Conservation (phyloP, 2,888 invertebrate genomes). For the Nycteola revayana region DNA sequence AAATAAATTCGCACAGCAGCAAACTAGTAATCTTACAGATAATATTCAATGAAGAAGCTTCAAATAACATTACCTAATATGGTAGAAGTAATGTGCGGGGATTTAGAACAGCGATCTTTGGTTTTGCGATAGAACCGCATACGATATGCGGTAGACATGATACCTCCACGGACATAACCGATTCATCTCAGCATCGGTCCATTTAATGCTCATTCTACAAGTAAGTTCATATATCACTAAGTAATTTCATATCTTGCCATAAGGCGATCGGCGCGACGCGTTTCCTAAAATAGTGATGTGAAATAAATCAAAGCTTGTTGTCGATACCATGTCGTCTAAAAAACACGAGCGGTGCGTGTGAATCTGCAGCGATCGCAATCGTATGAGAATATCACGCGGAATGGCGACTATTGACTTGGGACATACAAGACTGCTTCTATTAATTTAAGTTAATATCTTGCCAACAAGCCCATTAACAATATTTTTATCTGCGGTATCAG, state of each 20-base stretch:
- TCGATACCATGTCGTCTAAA: conserved; percentile 62
- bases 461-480: conserved; percentile 25
- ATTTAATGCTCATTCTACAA: conserved; percentile 49
- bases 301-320: conserved; percentile 75
- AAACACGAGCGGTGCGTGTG: conserved; percentile 66
- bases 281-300: conserved; percentile 80
- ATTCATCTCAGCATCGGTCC: conserved; percentile 46
- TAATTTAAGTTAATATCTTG: conserved; percentile 44
- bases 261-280: conserved; percentile 64
- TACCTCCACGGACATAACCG: conserved; percentile 43
- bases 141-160: conserved; percentile 30
- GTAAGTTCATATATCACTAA: conserved; percentile 53
- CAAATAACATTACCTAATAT: conserved; percentile 45
- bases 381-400: conserved; percentile 64
- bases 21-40: conserved; percentile 37
- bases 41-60: conserved; percentile 50
- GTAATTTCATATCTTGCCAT: conserved; percentile 75
- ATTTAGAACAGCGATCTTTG: conserved; percentile 29
- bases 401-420: conserved; percentile 49
- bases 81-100: conserved; percentile 42
- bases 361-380: conserved; percentile 66
- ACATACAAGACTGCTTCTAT: conserved; percentile 45
- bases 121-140: conserved; percentile 42
- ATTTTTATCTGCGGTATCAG: conserved; percentile 29
- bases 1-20: conserved; percentile 37